Percentiles rank a stretch among this genome's conserved stretches.
These are phyloP conservation scores for Calosoma granatense DNA, from an alignment of 1,140 invertebrate species.

Conservation along the genomic window DNA sequence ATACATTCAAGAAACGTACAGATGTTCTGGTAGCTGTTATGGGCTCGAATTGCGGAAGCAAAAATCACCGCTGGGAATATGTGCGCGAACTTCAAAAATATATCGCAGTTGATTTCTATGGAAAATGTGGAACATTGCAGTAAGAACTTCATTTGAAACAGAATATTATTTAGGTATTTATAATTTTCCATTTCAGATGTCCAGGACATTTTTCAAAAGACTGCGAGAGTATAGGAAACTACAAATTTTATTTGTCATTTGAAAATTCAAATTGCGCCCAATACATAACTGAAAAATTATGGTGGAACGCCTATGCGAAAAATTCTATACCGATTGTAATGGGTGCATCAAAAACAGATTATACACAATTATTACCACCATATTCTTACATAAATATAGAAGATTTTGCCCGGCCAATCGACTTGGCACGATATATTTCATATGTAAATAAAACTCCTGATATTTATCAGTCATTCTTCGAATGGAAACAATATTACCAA, in stretches of 20 bases:
- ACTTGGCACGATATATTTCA: constrained; percentile 51
- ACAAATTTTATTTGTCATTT: constrained; percentile 67
- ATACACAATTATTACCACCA: constrained; percentile 45
- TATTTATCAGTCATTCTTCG: constrained; percentile 51
- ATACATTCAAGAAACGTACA: constrained; percentile 22
- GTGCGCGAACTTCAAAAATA: constrained; percentile 43
- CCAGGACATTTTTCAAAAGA: constrained; percentile 47
- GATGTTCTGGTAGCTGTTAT: constrained; percentile 45
- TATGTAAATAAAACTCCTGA: constrained; percentile 44
- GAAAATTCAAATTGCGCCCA: constrained; percentile 64
- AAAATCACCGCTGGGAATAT: constrained; percentile 46
- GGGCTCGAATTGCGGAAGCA: constrained; percentile 49
- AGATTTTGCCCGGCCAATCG: constrained; percentile 51
- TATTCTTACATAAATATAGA: constrained; percentile 62
- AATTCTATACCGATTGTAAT: constrained; percentile 59
- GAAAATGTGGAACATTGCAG: constrained; percentile 38
- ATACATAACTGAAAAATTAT: constrained; percentile 63
- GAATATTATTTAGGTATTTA: neutral
- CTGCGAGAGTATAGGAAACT: constrained; percentile 44
- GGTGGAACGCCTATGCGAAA: constrained; percentile 50
- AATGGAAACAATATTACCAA: constrained; percentile 55
- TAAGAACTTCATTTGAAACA: constrained; percentile 10
- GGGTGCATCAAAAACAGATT: constrained; percentile 43
- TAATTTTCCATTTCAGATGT: constrained; percentile 38
- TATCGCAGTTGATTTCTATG: constrained; percentile 47